Evolutionary conservation across 2,797 vertebrate species (phyloP).

Genomic region (Capromys pilorides): DNA sequence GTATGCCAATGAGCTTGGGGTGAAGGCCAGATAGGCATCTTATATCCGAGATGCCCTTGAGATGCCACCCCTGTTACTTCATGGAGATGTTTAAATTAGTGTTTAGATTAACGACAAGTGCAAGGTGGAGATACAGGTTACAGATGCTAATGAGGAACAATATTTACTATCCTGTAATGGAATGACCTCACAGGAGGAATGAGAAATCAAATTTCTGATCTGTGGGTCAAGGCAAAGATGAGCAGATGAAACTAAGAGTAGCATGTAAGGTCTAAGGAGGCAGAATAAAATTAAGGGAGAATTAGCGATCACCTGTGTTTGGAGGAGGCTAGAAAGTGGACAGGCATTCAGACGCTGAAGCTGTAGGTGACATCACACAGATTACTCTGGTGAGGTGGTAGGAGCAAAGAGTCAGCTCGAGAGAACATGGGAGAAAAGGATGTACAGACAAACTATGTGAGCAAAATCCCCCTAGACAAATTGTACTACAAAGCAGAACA

Average conservation of each 20-base stretch:
- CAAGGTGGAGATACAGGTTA: neutral
- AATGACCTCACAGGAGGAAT: neutral
- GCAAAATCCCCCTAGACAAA: neutral
- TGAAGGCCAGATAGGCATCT: neutral
- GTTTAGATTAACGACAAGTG: neutral
- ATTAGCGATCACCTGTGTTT: neutral
- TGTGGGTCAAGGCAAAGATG: neutral
- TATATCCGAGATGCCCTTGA: neutral
- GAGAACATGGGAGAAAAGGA: neutral
- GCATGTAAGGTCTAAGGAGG: neutral
- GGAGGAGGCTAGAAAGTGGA: neutral
- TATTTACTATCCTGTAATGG: neutral
- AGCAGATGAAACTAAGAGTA: neutral
- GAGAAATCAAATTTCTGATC: neutral
- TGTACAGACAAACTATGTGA: neutral
- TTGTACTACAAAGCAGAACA: neutral
- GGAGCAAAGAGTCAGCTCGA: neutral
- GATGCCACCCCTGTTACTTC: neutral
- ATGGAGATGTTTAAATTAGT: neutral
- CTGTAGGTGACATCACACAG: neutral
- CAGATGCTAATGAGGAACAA: neutral
- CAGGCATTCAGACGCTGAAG: neutral
- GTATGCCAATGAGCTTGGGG: neutral
- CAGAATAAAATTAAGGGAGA: neutral
- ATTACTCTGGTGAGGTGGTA: neutral